phyloP scores from a whole-genome alignment of 2,797 vertebrate species.

The Phoebastria nigripes region DNA sequence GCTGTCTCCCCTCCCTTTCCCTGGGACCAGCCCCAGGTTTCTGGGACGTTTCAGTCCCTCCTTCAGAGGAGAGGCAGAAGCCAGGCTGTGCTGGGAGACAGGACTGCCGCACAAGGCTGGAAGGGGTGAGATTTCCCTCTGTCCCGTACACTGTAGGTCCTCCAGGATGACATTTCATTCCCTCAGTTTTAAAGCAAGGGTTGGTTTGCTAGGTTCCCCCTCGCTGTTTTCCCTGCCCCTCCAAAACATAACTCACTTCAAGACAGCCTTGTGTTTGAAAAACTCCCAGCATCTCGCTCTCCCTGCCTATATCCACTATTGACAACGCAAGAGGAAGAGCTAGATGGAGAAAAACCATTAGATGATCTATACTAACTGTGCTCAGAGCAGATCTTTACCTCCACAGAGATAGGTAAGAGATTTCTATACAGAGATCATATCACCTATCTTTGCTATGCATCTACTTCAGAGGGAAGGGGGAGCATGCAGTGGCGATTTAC shows the following conservation, averaged over 20 bases:
- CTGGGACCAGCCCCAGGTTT: slow-evolving; percentile 4
- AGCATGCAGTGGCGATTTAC: neutral
- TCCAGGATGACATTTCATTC: neutral
- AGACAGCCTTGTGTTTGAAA: neutral
- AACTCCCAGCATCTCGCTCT: neutral
- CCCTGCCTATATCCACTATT: neutral
- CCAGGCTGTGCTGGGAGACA: neutral
- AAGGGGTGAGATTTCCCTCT: neutral
- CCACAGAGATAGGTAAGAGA: neutral
- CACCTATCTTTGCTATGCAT: neutral
- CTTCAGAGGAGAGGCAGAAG: slow-evolving; percentile 1
- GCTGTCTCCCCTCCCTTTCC: slow-evolving; percentile 12
- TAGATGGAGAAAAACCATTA: neutral
- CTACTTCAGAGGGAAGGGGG: neutral
- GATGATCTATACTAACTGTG: neutral
- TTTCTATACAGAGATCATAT: neutral
- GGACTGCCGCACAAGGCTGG: neutral
- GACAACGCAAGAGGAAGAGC: neutral
- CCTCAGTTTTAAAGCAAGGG: neutral
- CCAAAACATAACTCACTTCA: neutral
- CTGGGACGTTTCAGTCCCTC: slow-evolving; percentile 19
- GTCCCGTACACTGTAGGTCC: neutral
- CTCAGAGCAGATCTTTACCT: neutral
- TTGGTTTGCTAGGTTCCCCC: neutral
- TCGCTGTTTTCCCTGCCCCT: neutral